Percentiles rank a stretch among this genome's conserved stretches.
Evolutionary conservation across 2,888 invertebrate genomes (phyloP).

Genomic region (Ormyrus thymus): DNA sequence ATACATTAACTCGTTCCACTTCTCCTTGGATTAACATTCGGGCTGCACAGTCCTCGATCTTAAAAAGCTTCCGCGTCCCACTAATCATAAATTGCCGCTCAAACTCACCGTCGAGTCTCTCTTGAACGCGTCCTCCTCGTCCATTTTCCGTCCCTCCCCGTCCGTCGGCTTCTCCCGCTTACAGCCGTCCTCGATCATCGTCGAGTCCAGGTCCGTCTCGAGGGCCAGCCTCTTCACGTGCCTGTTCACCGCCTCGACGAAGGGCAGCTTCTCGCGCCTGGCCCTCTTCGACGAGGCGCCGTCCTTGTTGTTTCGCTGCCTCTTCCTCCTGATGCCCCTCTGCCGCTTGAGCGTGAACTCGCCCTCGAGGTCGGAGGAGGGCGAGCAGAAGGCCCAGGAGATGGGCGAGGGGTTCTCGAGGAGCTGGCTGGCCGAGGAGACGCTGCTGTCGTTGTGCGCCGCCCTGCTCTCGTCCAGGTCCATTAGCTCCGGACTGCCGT

Average conservation of each 20-base stretch:
- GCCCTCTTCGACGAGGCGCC: constrained; percentile 61
- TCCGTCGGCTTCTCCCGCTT: constrained; percentile 60
- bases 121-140: not conserved
- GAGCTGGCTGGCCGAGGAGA: constrained; percentile 72
- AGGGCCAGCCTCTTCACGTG: constrained; percentile 69
- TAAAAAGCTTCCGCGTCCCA: no score
- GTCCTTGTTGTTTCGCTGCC: constrained; percentile 60
- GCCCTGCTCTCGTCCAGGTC: constrained; percentile 57
- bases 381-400: constrained; percentile 71
- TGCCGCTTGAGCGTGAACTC: constrained; percentile 71
- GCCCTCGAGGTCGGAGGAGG: constrained; percentile 67
- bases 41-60: no score
- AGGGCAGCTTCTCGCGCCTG: constrained; percentile 47
- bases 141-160: not conserved
- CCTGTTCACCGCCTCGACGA: constrained; percentile 69
- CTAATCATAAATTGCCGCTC: no score
- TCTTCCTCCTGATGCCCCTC: constrained; percentile 70
- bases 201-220: constrained; percentile 69
- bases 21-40: no score
- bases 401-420: constrained; percentile 72
- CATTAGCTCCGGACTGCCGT: not conserved
- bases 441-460: constrained; percentile 70
- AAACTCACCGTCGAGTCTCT: constrained; percentile 3
- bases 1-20: no score
- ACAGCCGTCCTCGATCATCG: constrained; percentile 5